These are phyloP conservation scores for Hemiscyllium ocellatum DNA, from an alignment of 2,113 vertebrate species.

Conservation along the genomic window DNA sequence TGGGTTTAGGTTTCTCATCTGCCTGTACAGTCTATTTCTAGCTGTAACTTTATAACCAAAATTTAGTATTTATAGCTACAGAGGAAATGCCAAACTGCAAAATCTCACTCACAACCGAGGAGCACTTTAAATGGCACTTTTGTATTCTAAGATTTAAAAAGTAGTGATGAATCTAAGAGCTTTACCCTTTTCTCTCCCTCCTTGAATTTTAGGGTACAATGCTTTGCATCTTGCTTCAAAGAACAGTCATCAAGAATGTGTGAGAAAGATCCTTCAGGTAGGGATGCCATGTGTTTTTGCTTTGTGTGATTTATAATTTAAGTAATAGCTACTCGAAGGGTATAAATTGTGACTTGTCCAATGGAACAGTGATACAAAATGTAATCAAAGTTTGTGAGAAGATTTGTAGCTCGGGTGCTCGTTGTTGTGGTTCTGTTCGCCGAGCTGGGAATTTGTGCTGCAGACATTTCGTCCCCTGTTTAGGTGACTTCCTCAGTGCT, in stretches of 20 bases:
- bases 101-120: not conserved
- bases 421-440: no score
- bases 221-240: constrained; percentile 88
- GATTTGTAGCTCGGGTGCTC: no score
- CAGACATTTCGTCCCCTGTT: no score
- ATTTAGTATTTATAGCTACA: not conserved
- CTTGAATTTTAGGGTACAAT: constrained; percentile 64
- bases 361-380: not conserved
- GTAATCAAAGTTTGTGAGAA: no score
- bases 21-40: not conserved
- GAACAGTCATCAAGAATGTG: constrained; percentile 77
- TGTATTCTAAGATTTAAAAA: not conserved
- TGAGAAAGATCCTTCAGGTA: constrained; percentile 87
- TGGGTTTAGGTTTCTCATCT: not conserved
- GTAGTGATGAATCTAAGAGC: not conserved
- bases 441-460: no score
- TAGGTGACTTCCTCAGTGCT: no score
- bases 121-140: not conserved
- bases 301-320: not conserved
- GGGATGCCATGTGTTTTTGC: not conserved
- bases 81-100: not conserved
- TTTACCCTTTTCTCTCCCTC: constrained; percentile 34
- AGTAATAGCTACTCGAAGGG: not conserved
- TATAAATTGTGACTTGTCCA: not conserved
- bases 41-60: not conserved